A percentile compares a stretch with the other conserved stretches of the same genome.
phyloP scores from a whole-genome alignment of 2,113 vertebrate genomes.

The Actenoides hombroni region DNA sequence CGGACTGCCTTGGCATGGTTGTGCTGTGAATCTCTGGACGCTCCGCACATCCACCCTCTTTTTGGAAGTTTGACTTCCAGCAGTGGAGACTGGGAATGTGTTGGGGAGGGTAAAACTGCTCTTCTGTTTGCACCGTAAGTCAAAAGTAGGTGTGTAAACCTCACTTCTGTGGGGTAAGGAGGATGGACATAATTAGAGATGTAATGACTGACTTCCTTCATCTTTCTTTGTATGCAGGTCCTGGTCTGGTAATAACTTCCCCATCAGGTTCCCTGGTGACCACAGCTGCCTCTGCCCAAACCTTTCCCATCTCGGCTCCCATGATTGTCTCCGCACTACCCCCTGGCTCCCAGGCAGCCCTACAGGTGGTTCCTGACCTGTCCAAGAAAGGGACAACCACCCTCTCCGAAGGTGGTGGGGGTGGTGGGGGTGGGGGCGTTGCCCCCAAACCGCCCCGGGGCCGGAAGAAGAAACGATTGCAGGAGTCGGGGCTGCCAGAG shows the following conservation, averaged over 20 bases:
- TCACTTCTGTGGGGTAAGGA: background rate
- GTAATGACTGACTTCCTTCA: slow-evolving; percentile 3
- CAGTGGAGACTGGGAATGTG: background rate
- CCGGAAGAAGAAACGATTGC: slow-evolving; percentile 83
- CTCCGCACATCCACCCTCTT: background rate
- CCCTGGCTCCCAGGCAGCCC: slow-evolving; percentile 80
- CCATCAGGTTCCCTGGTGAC: slow-evolving; percentile 94
- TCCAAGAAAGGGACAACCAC: slow-evolving; percentile 76
- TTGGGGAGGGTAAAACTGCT: background rate
- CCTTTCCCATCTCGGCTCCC: slow-evolving; percentile 90
- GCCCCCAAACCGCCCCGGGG: slow-evolving; percentile 76
- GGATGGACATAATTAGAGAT: background rate
- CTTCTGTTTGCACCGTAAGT: background rate
- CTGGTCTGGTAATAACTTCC: slow-evolving; percentile 95
- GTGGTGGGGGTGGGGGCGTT: slow-evolving; percentile 65
- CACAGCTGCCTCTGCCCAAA: slow-evolving; percentile 82
- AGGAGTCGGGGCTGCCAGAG: slow-evolving; percentile 70
- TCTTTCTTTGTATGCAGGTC: slow-evolving; percentile 74
- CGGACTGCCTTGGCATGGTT: background rate
- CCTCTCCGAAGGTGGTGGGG: slow-evolving; percentile 67
- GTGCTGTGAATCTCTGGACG: background rate
- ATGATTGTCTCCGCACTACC: slow-evolving; percentile 95
- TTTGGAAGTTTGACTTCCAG: background rate
- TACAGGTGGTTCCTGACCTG: slow-evolving; percentile 82
- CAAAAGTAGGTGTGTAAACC: background rate